Evolutionary conservation across 2,797 vertebrate species (phyloP).

Genomic region (Thaleichthys pacificus): DNA sequence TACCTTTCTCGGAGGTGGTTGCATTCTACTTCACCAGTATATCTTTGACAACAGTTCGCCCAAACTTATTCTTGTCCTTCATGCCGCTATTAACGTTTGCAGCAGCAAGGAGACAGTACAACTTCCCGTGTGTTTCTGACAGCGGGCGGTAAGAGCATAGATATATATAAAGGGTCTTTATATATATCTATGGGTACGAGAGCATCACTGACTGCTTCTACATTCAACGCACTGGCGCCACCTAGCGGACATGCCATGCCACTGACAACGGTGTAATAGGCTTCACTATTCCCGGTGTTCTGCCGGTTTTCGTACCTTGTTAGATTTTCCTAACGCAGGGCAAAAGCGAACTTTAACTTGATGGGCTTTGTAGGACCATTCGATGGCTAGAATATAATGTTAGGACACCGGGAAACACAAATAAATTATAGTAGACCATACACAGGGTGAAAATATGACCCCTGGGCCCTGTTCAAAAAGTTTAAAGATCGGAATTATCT

Average conservation of each 20-base stretch:
- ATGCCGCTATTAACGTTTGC: neutral
- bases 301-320: neutral
- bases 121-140: slow-evolving; percentile 1
- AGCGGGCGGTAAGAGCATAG: neutral
- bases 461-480: too few relatives aligned
- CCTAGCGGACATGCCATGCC: neutral
- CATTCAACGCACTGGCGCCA: neutral
- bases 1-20: slow-evolving; percentile 11
- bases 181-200: too few relatives aligned
- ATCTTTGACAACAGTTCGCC: neutral
- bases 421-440: too few relatives aligned
- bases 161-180: too few relatives aligned
- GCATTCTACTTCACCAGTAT: neutral
- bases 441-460: too few relatives aligned
- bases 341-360: neutral
- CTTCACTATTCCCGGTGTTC: too few relatives aligned
- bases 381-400: too few relatives aligned
- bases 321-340: neutral
- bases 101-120: neutral
- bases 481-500: too few relatives aligned
- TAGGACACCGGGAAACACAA: too few relatives aligned
- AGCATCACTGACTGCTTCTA: too few relatives aligned
- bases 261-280: too few relatives aligned
- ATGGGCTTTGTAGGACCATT: neutral
- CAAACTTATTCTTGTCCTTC: neutral